These are phyloP conservation scores for Drosophila helvetica DNA, from an alignment of 2,888 invertebrate species.

Conservation along the genomic window DNA sequence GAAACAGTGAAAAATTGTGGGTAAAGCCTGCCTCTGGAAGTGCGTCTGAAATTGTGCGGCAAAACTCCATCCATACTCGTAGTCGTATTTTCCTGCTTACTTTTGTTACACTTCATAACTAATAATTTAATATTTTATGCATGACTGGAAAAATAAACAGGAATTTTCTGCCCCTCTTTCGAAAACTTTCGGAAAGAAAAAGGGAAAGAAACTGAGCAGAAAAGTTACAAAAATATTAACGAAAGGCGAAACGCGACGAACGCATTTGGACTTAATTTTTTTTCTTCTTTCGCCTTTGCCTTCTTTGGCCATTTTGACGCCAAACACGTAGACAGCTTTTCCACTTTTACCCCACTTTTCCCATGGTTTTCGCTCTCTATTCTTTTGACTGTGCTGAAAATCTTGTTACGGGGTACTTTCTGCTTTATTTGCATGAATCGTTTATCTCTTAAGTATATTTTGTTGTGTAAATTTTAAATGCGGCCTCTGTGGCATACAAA, in stretches of 20 bases:
- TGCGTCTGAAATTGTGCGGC: background rate
- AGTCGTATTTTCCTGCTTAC: background rate
- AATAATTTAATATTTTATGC: constrained; percentile 80
- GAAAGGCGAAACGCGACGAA: constrained; percentile 52
- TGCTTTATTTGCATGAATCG: constrained; percentile 56
- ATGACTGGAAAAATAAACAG: constrained; percentile 78
- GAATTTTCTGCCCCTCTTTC: constrained; percentile 53
- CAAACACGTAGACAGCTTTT: constrained; percentile 69
- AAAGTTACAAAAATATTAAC: constrained; percentile 77
- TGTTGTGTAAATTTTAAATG: constrained; percentile 71
- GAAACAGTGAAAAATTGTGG: background rate
- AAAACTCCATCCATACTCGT: constrained; percentile 6
- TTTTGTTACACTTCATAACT: constrained; percentile 57
- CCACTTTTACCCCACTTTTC: constrained; percentile 35
- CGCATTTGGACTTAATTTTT: constrained; percentile 74
- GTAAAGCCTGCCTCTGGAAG: background rate
- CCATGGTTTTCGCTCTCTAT: background rate
- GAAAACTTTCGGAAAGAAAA: constrained; percentile 50
- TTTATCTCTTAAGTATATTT: constrained; percentile 73
- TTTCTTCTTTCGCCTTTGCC: constrained; percentile 8
- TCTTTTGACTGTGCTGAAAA: constrained; percentile 61
- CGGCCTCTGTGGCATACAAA: constrained; percentile 66
- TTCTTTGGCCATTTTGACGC: constrained; percentile 71
- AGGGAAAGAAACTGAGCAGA: constrained; percentile 71
- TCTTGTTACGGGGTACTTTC: constrained; percentile 70